These are phyloP conservation scores for Theonella swinhoei DNA, from an alignment of 37 sponge, comb jelly and placozoan genomes.

Conservation along the genomic window DNA sequence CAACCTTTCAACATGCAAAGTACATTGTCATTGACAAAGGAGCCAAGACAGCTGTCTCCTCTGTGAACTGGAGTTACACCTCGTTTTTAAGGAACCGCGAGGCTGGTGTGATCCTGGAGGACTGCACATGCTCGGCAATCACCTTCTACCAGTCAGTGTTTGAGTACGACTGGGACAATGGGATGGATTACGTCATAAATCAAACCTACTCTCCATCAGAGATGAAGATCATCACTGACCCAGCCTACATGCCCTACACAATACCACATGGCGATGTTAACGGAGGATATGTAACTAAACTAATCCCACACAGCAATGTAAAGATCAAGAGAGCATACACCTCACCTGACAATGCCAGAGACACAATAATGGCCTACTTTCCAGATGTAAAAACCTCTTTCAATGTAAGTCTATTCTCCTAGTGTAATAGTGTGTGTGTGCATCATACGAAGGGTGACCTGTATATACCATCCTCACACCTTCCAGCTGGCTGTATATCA, in stretches of 20 bases:
- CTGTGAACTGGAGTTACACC: conserved; percentile 88
- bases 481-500: conserved; percentile 59
- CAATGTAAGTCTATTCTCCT: not conserved
- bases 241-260: conserved; percentile 14
- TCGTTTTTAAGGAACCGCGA: conserved; percentile 87
- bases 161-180: conserved; percentile 74
- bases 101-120: conserved; percentile 81
- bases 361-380: conserved; percentile 33
- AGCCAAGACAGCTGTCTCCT: conserved; percentile 73
- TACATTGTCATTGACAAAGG: conserved; percentile 80
- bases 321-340: conserved; percentile 56
- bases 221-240: conserved; percentile 62
- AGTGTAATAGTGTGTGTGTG: no score
- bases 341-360: conserved; percentile 70
- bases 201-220: conserved; percentile 51
- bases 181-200: conserved; percentile 27
- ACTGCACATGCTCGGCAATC: conserved; percentile 37
- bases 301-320: conserved; percentile 36
- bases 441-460: no score
- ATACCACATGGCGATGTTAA: conserved; percentile 36
- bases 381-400: conserved; percentile 11
- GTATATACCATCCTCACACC: no score
- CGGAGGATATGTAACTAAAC: conserved; percentile 65
- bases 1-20: conserved; percentile 88
- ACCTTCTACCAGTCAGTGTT: conserved; percentile 71